These are phyloP conservation scores for Nineta flava DNA, from an alignment of 2,888 invertebrate species.

Conservation along the genomic window DNA sequence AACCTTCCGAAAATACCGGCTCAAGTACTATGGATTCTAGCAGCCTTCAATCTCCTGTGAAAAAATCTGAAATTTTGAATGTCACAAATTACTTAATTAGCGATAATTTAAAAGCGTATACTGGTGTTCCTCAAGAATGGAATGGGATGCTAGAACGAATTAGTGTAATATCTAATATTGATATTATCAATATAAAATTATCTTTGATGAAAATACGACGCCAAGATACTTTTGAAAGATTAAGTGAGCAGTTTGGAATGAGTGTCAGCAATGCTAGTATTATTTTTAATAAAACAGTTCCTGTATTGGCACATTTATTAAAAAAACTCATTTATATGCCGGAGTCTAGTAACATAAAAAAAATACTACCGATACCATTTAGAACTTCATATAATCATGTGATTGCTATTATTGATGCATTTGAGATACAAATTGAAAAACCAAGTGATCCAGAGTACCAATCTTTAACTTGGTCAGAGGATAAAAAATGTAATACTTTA, in stretches of 20 bases:
- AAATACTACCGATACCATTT: slow-evolving; percentile 2
- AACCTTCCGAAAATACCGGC: slow-evolving; percentile 6
- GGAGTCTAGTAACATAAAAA: slow-evolving; percentile 3
- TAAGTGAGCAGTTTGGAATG: slow-evolving; percentile 10
- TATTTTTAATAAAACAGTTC: slow-evolving; percentile 11
- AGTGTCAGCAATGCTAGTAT: slow-evolving; percentile 9
- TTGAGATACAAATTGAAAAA: slow-evolving; percentile 6
- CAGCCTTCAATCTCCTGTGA: slow-evolving; percentile 4
- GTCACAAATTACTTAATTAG: slow-evolving; percentile 8
- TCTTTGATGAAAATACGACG: slow-evolving; percentile 10
- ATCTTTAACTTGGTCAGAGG: slow-evolving; percentile 5
- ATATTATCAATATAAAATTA: slow-evolving; percentile 8
- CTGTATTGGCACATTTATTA: slow-evolving; percentile 9
- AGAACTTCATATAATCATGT: slow-evolving; percentile 1
- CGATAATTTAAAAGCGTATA: slow-evolving; percentile 8
- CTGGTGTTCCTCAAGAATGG: slow-evolving; percentile 8
- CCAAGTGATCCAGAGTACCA: slow-evolving; percentile 6
- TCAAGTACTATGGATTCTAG: slow-evolving; percentile 7
- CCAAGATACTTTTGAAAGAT: slow-evolving; percentile 11
- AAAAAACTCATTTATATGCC: slow-evolving; percentile 8
- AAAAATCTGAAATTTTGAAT: slow-evolving; percentile 4
- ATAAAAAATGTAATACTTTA: slow-evolving; percentile 13
- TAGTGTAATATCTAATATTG: slow-evolving; percentile 6
- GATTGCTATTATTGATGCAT: slow-evolving; percentile 2
- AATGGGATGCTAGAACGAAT: slow-evolving; percentile 5